Evolutionary conservation across 2,797 vertebrate species (phyloP).

Genomic region (Sparidentex hasta): DNA sequence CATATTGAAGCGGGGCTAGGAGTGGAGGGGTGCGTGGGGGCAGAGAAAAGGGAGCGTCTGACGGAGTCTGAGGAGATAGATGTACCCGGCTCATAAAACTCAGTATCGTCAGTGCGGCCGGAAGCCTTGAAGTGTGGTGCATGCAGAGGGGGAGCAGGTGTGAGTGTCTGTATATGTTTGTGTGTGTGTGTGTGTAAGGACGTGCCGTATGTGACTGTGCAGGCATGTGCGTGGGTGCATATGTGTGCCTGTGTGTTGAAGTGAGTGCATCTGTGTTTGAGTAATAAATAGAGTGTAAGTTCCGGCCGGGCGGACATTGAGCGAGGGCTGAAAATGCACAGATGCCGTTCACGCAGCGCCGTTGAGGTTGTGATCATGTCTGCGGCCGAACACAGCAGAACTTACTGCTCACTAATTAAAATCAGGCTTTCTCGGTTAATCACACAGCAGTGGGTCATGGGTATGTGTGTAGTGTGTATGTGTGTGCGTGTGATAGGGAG

Average conservation of each 20-base stretch:
- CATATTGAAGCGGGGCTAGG: slow-evolving; percentile 64
- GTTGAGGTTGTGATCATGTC: slow-evolving; percentile 8
- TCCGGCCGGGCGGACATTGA: slow-evolving; percentile 38
- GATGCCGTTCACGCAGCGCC: slow-evolving; percentile 34
- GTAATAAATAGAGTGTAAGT: slow-evolving; percentile 65
- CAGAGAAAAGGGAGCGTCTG: not conserved
- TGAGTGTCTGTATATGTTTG: slow-evolving; percentile 48
- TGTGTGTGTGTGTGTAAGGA: slow-evolving; percentile 10
- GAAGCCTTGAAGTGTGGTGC: slow-evolving; percentile 63
- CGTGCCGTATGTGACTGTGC: slow-evolving; percentile 25
- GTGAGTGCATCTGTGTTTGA: slow-evolving; percentile 63
- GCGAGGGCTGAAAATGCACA: slow-evolving; percentile 14
- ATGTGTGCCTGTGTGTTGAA: slow-evolving; percentile 38
- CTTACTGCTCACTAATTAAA: slow-evolving; percentile 22
- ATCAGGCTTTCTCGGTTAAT: slow-evolving; percentile 48
- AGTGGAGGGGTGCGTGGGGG: slow-evolving; percentile 9
- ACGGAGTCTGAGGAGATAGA: slow-evolving; percentile 30
- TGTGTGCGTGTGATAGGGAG: slow-evolving; percentile 51
- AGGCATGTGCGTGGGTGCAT: slow-evolving; percentile 42
- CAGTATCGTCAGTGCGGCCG: slow-evolving; percentile 42
- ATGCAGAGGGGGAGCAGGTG: slow-evolving; percentile 71
- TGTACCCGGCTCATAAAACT: slow-evolving; percentile 47
- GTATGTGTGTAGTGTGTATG: slow-evolving; percentile 16
- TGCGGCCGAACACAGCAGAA: slow-evolving; percentile 16
- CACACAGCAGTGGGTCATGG: slow-evolving; percentile 37